These are phyloP conservation scores for Crenichthys baileyi DNA, from an alignment of 2,797 vertebrate species.

Conservation along the genomic window DNA sequence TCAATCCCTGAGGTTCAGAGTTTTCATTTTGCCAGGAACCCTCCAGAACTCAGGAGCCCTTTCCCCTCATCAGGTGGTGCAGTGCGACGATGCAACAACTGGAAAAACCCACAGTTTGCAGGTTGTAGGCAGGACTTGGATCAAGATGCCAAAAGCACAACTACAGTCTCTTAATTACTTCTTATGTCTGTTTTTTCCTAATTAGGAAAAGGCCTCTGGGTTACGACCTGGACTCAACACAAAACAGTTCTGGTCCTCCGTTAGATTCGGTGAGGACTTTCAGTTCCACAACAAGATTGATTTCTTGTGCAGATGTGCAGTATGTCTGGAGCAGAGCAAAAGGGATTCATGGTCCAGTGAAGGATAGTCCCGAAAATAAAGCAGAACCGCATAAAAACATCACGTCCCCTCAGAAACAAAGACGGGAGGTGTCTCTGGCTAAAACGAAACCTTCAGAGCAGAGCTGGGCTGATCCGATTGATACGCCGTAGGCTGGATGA, in stretches of 20 bases:
- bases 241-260: conserved; percentile 28
- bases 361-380: conserved; percentile 40
- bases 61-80: conserved; percentile 73
- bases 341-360: conserved; percentile 42
- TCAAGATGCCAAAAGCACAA: not conserved
- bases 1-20: conserved; percentile 27
- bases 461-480: conserved; percentile 71
- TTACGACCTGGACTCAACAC: conserved; percentile 22
- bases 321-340: conserved; percentile 51
- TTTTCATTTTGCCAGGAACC: conserved; percentile 52
- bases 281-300: conserved; percentile 24
- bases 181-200: conserved; percentile 59
- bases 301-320: conserved; percentile 33
- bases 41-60: conserved; percentile 19
- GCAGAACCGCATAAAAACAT: conserved; percentile 23
- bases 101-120: conserved; percentile 58
- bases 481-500: conserved; percentile 50
- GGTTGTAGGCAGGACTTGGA: conserved; percentile 26
- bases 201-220: conserved; percentile 60
- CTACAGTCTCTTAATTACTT: conserved; percentile 29
- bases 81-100: conserved; percentile 73
- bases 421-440: conserved; percentile 50
- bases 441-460: conserved; percentile 54
- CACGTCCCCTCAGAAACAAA: conserved; percentile 42
- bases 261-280: conserved; percentile 7